These are phyloP conservation scores for Calcarius ornatus DNA, from an alignment of 2,113 vertebrate species.

Conservation along the genomic window DNA sequence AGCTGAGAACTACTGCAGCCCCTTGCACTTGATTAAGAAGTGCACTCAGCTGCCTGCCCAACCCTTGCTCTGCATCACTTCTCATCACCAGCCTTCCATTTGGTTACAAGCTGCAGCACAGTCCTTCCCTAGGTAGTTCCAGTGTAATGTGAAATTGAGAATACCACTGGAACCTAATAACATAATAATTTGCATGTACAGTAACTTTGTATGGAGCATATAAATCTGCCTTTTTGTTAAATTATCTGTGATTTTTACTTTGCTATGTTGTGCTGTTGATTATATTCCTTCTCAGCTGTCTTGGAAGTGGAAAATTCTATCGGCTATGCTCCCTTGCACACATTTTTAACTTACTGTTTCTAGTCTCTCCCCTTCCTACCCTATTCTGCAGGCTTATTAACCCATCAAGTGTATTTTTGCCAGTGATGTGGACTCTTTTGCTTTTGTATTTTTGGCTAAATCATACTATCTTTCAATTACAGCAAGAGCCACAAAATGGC, in stretches of 20 bases:
- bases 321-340: neutral
- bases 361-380: neutral
- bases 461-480: neutral
- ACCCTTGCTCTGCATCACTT: neutral
- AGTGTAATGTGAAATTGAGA: neutral
- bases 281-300: neutral
- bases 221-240: neutral
- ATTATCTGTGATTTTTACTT: neutral
- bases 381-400: neutral
- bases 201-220: neutral
- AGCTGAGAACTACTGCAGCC: neutral
- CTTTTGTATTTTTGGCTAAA: neutral
- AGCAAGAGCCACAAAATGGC: neutral
- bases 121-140: neutral
- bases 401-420: neutral
- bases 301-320: neutral
- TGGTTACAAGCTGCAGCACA: neutral
- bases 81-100: neutral
- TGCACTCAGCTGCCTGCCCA: neutral
- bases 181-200: neutral
- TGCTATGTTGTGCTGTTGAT: neutral
- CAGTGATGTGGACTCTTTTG: neutral
- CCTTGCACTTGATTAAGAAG: neutral
- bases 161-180: neutral
- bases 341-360: neutral